Conservation (phyloP, 2,113 vertebrate genomes). For the Pipa parva region DNA sequence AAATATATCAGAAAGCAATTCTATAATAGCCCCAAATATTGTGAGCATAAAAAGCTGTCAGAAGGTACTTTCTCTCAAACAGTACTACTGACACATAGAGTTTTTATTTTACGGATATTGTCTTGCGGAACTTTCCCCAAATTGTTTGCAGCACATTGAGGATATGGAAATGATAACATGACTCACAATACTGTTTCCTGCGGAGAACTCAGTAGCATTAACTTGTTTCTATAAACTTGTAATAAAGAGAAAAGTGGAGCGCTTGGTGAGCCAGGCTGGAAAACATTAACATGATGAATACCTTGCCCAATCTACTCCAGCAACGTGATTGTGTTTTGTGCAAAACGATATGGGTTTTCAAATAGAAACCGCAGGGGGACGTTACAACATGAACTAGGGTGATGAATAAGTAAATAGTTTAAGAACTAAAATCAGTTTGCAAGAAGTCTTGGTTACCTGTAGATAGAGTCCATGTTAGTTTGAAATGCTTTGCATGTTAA, state of each 20-base stretch:
- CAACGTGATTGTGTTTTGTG: slow-evolving; percentile 22
- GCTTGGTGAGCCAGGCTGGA: slow-evolving; percentile 25
- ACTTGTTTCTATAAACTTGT: slow-evolving; percentile 25
- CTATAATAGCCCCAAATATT: too few relatives aligned
- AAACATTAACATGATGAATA: slow-evolving; percentile 35
- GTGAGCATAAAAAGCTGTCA: too few relatives aligned
- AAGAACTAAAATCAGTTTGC: not conserved
- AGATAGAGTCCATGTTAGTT: not conserved
- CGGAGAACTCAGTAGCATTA: slow-evolving; percentile 12
- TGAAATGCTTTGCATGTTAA: too few relatives aligned
- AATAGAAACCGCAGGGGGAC: slow-evolving; percentile 3
- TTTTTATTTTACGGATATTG: not conserved
- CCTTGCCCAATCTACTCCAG: slow-evolving; percentile 28
- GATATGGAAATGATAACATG: not conserved
- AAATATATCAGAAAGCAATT: too few relatives aligned
- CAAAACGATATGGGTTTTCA: slow-evolving; percentile 34
- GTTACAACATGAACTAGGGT: not conserved
- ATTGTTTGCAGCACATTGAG: not conserved
- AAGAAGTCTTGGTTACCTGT: not conserved
- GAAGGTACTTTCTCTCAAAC: too few relatives aligned
- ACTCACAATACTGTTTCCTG: not conserved
- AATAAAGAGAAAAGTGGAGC: slow-evolving; percentile 29
- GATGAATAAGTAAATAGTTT: not conserved
- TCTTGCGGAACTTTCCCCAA: not conserved
- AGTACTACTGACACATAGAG: not conserved